These are phyloP conservation scores for Zosterops japonicus DNA, from an alignment of 2,113 vertebrate genomes.

Conservation along the genomic window DNA sequence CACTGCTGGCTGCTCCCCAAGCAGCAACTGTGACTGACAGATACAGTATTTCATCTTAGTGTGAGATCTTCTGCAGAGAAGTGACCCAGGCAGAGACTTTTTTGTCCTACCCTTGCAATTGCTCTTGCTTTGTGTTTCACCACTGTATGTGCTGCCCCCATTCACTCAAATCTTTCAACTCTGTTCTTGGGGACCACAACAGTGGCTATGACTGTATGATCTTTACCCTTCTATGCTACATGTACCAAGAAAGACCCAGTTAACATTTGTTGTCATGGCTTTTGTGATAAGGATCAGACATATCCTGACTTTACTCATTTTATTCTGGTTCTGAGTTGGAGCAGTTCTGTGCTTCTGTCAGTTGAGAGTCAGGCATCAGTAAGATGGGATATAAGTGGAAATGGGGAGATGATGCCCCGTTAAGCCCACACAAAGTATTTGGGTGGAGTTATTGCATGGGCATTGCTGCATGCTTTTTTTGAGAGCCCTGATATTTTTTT, in stretches of 20 bases:
- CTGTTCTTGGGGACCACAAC: neutral
- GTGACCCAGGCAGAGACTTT: neutral
- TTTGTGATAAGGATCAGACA: neutral
- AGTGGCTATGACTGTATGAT: neutral
- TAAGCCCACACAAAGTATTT: neutral
- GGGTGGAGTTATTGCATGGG: neutral
- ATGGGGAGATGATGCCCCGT: neutral
- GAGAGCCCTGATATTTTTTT: neutral
- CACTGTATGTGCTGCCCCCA: neutral
- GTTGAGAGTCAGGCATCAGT: neutral
- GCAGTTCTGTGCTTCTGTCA: neutral
- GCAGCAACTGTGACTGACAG: rapidly evolving
- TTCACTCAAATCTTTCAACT: neutral
- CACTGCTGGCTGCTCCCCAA: neutral
- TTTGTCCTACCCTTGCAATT: neutral
- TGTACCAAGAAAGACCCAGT: neutral
- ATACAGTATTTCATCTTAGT: neutral
- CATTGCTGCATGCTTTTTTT: neutral
- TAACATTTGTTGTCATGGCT: neutral
- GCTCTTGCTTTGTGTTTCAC: neutral
- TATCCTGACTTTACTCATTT: neutral
- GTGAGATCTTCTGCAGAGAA: neutral
- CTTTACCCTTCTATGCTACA: neutral
- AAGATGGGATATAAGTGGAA: neutral
- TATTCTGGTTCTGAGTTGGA: neutral